Base-by-base conservation (phyloP, 2,797 vertebrate species). In the Bovichtus diacanthus region DNA sequence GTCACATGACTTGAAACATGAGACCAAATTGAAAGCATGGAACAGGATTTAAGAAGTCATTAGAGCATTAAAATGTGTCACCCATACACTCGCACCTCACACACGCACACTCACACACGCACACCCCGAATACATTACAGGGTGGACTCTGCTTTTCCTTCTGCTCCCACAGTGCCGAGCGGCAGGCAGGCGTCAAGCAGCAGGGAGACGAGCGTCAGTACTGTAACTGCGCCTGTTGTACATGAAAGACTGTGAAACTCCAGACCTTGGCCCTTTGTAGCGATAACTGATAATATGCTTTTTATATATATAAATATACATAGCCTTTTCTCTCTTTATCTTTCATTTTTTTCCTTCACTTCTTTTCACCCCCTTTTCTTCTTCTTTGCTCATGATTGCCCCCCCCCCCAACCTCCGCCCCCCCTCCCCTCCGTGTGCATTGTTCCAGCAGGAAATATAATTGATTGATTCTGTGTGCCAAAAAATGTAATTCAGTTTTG, bases 231-330 rank as follows among this genome's bases (percentile, higher is more conserved):
- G 34, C 81, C 81, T 81, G 82, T 81, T 87, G 82, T 85, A 85
- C 83, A 80, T 81, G 78, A 88, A 87, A 92, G 88, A 93, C 92
- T 91, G 89, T 91, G 88, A 88, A 91, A 91, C 90, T 92, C 92
- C 91, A 93, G 92, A 93, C 65, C 83, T 56, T 88, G 91, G 92
- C 91, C 92, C 89, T 90, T 91, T 93, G 92, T 93, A 94, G 92
- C 91, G 89, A 93, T 46, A 62, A 86, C 80, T 70, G 73, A 88
- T 78, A 80, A 76, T 83, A 89, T 86, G 84, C 85, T 92, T 88
- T 89, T 85, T 87, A 81, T 90, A 85, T 84, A 80, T 81, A 80
- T 78, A 76, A 34, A 68, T 87, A 86, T 84, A 85, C 68, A 81
- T 74, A 86, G 73, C 76, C 73, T 83, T 55, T 81, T 84, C 83